Percentiles rank a stretch among this genome's conserved stretches.
Evolutionary conservation across 2,797 vertebrate species (phyloP).

Genomic region (Todus mexicanus): DNA sequence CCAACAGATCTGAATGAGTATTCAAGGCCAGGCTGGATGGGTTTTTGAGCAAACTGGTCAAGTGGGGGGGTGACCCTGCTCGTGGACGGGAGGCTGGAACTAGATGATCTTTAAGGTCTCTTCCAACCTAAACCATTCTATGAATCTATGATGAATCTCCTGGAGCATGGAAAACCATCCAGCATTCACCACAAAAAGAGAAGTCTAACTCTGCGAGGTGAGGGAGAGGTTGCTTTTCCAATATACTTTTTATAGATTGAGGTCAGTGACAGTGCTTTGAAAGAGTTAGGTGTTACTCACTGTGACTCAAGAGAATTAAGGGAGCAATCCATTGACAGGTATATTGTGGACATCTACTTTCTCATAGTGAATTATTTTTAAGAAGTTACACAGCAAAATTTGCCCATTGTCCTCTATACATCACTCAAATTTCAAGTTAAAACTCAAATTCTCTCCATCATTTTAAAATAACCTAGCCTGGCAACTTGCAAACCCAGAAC

Average conservation of each 20-base stretch:
- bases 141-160: too few relatives aligned
- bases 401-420: background rate
- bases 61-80: too few relatives aligned
- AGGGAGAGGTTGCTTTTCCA: background rate
- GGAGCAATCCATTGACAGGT: background rate
- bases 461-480: background rate
- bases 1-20: background rate
- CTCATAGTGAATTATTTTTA: background rate
- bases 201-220: background rate
- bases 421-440: background rate
- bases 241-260: background rate
- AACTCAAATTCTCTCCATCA: background rate
- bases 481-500: background rate
- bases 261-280: background rate
- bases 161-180: background rate
- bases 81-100: too few relatives aligned
- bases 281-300: background rate
- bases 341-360: background rate
- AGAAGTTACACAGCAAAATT: background rate
- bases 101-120: too few relatives aligned
- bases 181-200: rapidly evolving
- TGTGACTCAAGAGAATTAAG: background rate
- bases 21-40: too few relatives aligned
- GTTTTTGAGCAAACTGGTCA: too few relatives aligned
- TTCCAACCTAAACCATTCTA: too few relatives aligned